Evolutionary conservation across 2,113 vertebrate species (phyloP).

Genomic region (Spheniscus mendiculus): DNA sequence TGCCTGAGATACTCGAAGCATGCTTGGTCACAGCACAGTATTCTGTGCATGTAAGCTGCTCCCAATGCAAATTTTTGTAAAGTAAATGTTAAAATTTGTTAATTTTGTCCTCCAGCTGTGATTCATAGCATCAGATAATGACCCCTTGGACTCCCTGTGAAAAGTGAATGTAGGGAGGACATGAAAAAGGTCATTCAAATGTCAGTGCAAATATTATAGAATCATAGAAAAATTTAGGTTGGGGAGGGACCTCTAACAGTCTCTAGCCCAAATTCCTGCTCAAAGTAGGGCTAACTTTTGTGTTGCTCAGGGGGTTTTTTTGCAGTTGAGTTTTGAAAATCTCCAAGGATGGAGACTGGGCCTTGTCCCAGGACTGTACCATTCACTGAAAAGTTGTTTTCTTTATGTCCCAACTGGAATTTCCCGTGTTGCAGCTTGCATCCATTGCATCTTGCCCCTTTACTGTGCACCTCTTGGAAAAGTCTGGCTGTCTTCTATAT

Average conservation of each 20-base stretch:
- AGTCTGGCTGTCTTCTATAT: background rate
- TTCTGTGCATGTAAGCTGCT: background rate
- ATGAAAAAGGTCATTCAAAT: background rate
- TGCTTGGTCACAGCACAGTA: background rate
- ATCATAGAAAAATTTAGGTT: background rate
- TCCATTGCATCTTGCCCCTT: slow-evolving; percentile 3
- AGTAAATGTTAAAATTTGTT: background rate
- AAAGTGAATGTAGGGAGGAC: background rate
- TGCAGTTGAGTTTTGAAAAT: slow-evolving; percentile 6
- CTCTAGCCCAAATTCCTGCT: background rate
- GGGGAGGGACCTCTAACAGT: background rate
- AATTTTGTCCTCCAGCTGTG: background rate
- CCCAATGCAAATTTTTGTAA: background rate
- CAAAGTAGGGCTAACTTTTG: background rate
- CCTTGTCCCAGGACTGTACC: slow-evolving; percentile 7
- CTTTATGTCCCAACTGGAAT: slow-evolving; percentile 14
- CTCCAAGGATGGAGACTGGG: background rate
- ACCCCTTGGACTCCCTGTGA: background rate
- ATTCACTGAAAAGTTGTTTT: slow-evolving; percentile 4
- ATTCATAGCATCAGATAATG: background rate
- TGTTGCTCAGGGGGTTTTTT: background rate
- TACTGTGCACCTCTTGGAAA: background rate
- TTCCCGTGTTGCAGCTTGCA: background rate
- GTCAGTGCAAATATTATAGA: background rate
- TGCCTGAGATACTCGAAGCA: background rate